A percentile compares a stretch with the other conserved stretches of the same genome.
These are phyloP conservation scores for Corynorhinus townsendii DNA, from an alignment of 2,113 vertebrate genomes.

Conservation along the genomic window DNA sequence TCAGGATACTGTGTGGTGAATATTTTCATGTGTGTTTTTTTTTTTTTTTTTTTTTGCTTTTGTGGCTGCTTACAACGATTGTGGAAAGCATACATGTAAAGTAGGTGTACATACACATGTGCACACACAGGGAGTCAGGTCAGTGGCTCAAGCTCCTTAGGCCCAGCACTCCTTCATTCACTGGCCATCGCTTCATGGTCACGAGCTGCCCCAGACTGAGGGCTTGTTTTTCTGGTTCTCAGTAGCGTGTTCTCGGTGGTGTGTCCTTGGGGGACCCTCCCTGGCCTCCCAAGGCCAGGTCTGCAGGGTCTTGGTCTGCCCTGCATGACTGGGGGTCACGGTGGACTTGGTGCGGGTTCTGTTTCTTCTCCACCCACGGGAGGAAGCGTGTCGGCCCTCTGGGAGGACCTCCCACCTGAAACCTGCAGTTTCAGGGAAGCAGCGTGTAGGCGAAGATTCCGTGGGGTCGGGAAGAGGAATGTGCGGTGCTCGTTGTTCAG, in stretches of 20 bases:
- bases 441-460: neutral
- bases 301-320: neutral
- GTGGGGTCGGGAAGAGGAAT: rapidly evolving
- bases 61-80: too few species aligned
- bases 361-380: neutral
- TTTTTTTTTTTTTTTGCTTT: too few species aligned
- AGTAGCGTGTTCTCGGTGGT: too few species aligned
- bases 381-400: too few species aligned
- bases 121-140: neutral
- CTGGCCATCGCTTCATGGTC: neutral
- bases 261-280: too few species aligned
- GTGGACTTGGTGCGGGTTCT: neutral
- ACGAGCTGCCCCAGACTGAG: too few species aligned
- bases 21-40: too few species aligned
- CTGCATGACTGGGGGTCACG: neutral
- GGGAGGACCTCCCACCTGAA: rapidly evolving
- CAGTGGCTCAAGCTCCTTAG: neutral
- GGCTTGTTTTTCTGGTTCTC: too few species aligned
- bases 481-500: neutral
- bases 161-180: neutral
- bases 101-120: neutral
- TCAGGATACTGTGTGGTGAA: too few species aligned
- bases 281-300: neutral
- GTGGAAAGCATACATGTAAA: neutral
- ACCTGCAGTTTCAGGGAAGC: neutral